Conservation (phyloP, 2,797 vertebrate genomes). For the Sebastes hubbsi region DNA sequence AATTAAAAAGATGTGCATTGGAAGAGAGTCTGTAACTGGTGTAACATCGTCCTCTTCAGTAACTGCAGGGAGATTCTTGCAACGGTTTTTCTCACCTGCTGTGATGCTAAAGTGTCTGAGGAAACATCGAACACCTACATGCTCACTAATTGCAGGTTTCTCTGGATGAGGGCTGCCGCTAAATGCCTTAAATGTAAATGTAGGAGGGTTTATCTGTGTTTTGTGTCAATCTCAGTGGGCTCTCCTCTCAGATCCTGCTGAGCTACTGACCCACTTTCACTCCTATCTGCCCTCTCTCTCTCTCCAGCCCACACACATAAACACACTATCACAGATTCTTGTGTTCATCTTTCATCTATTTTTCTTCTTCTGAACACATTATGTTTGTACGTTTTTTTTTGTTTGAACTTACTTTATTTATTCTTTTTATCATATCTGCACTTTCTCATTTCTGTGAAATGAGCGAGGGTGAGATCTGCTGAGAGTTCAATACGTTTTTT, state of each 20-base stretch:
- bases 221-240: neutral
- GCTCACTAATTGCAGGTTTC: conserved; percentile 2
- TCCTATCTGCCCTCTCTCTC: conserved; percentile 5
- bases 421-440: neutral
- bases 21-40: neutral
- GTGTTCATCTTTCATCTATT: neutral
- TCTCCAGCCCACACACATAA: neutral
- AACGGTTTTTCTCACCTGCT: neutral
- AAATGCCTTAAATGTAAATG: neutral
- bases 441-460: no score
- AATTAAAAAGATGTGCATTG: neutral
- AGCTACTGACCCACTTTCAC: conserved; percentile 41
- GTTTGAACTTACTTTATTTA: no score
- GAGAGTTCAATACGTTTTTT: neutral
- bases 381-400: neutral
- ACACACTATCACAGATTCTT: neutral
- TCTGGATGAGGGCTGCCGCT: neutral
- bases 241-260: conserved; percentile 13
- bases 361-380: neutral
- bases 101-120: neutral
- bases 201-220: conserved; percentile 2
- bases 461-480: neutral
- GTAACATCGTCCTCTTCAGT: neutral
- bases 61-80: neutral
- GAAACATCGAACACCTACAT: neutral